These are phyloP conservation scores for Lycophotia porphyrea DNA, from an alignment of 2,888 invertebrate species.

Conservation along the genomic window DNA sequence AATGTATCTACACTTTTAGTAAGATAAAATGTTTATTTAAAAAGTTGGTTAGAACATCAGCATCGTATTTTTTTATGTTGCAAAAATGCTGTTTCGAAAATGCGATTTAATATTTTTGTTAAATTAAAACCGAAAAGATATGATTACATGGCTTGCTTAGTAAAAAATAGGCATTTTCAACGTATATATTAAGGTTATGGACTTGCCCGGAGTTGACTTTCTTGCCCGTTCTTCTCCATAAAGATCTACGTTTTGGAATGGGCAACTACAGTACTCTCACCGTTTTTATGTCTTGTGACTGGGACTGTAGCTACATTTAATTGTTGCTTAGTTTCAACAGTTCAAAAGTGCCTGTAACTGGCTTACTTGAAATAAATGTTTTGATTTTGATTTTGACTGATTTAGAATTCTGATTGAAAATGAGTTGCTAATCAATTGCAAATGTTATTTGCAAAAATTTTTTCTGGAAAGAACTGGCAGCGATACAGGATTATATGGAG, in stretches of 20 bases:
- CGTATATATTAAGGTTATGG: neutral
- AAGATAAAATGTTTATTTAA: slow-evolving; percentile 13
- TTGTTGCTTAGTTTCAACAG: no score
- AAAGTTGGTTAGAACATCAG: neutral
- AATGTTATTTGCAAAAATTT: neutral
- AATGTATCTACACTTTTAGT: slow-evolving; percentile 23
- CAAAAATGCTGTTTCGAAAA: neutral
- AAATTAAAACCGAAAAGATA: neutral
- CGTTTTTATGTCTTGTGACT: no score
- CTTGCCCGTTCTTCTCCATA: no score
- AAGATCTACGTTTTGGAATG: no score
- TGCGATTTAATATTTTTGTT: neutral
- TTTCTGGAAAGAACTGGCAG: neutral
- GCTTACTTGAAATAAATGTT: no score
- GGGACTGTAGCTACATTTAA: no score
- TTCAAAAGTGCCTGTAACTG: no score
- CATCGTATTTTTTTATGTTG: neutral
- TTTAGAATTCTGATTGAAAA: neutral
- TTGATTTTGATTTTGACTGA: no score
- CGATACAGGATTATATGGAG: no score
- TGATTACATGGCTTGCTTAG: neutral
- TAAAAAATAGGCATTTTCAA: neutral
- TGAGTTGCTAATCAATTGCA: neutral
- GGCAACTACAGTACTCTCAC: no score
- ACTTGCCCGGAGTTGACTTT: no score